Evolutionary conservation across 1,140 invertebrate genomes (phyloP).

Genomic region (Bombus confusus): DNA sequence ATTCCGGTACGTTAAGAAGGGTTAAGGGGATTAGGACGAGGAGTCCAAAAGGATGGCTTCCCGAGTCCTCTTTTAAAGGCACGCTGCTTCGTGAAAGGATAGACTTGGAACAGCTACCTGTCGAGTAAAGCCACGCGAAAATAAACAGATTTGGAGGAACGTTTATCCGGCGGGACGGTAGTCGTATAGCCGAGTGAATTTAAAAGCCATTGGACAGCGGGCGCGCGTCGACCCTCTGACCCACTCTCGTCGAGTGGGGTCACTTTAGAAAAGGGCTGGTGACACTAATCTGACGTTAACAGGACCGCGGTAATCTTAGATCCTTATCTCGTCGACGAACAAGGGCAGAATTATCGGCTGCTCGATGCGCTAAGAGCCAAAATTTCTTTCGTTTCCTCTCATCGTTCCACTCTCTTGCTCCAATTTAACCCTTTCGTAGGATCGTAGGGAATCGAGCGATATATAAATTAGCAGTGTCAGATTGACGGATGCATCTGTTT

Average conservation of each 20-base stretch:
- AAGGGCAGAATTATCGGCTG: neutral
- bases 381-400: neutral
- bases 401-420: too few relatives aligned
- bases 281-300: slow-evolving; percentile 75
- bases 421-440: neutral
- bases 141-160: slow-evolving; percentile 72
- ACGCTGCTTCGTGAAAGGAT: neutral
- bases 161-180: slow-evolving; percentile 42
- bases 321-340: slow-evolving; percentile 59
- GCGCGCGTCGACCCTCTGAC: slow-evolving; percentile 67
- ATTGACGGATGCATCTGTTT: slow-evolving; percentile 9
- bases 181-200: slow-evolving; percentile 42
- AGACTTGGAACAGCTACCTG: slow-evolving; percentile 56
- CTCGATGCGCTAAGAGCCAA: neutral
- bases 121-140: slow-evolving; percentile 61
- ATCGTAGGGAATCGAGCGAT: neutral
- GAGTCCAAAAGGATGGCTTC: neutral
- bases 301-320: slow-evolving; percentile 59
- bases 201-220: slow-evolving; percentile 54
- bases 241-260: slow-evolving; percentile 55
- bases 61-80: neutral
- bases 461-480: neutral
- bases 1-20: slow-evolving; percentile 42
- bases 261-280: slow-evolving; percentile 57
- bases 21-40: slow-evolving; percentile 55